Conservation (phyloP, 2,113 vertebrate genomes). For the Trichechus manatus region DNA sequence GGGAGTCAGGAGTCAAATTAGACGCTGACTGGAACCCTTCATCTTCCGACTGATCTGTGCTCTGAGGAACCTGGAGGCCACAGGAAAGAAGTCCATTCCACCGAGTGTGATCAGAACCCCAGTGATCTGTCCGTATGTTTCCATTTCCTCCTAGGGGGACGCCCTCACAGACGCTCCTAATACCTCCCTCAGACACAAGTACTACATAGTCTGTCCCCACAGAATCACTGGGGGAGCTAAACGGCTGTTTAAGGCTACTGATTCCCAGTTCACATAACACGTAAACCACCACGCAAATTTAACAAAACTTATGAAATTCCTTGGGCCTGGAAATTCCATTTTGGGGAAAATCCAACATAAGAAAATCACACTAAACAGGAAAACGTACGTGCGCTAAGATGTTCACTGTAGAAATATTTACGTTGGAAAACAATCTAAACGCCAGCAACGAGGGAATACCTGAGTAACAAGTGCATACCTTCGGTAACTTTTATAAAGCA, state of each 20-base stretch:
- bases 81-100: neutral
- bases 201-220: neutral
- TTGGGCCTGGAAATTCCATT: neutral
- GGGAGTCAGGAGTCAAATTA: conserved; percentile 98
- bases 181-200: neutral
- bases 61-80: conserved; percentile 92
- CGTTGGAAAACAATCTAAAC: neutral
- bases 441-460: neutral
- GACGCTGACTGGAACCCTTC: conserved; percentile 98
- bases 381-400: neutral
- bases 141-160: neutral
- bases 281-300: too few species aligned
- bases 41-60: conserved; percentile 96
- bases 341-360: neutral
- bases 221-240: neutral
- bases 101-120: neutral
- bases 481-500: too few species aligned
- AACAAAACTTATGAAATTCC: neutral
- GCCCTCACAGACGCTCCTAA: neutral
- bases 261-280: neutral
- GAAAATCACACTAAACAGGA: neutral
- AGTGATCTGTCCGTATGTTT: neutral
- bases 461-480: neutral
- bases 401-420: neutral
- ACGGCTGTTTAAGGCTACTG: neutral